Conservation (phyloP, 2,888 invertebrate species). For the Mechanitis mazaeus region DNA sequence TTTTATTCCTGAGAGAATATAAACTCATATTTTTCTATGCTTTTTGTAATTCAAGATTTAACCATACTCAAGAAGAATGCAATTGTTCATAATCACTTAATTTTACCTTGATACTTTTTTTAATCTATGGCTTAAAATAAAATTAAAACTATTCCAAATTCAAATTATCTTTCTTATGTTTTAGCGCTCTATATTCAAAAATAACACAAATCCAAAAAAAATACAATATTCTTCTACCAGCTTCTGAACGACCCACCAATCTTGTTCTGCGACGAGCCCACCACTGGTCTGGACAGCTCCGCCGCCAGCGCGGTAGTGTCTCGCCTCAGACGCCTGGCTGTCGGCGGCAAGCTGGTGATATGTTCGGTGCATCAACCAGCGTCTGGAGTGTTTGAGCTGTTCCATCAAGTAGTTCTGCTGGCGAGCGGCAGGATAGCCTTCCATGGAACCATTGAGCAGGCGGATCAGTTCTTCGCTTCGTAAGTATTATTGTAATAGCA, state of each 20-base stretch:
- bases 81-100: too few species aligned
- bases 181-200: too few species aligned
- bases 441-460: conserved; percentile 84
- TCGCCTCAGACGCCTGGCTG: conserved; percentile 79
- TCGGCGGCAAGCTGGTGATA: conserved; percentile 85
- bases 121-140: too few species aligned
- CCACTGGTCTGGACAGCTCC: conserved; percentile 93
- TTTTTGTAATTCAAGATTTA: too few species aligned
- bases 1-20: too few species aligned
- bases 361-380: conserved; percentile 95
- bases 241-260: conserved; percentile 91
- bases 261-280: conserved; percentile 95
- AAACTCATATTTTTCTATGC: too few species aligned
- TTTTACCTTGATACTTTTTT: too few species aligned
- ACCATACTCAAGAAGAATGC: too few species aligned
- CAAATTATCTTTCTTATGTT: too few species aligned
- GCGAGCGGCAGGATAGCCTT: conserved; percentile 87
- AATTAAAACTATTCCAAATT: too few species aligned
- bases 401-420: conserved; percentile 86
- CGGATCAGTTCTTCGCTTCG: conserved; percentile 82
- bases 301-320: conserved; percentile 88
- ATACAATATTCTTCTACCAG: conserved; percentile 55
- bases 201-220: too few species aligned
- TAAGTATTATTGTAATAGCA: conserved; percentile 49
- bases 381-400: conserved; percentile 88